Percentiles rank a stretch among this genome's conserved stretches.
Evolutionary conservation across 2,113 vertebrate species (phyloP).

Genomic region (Sebastes fasciatus): DNA sequence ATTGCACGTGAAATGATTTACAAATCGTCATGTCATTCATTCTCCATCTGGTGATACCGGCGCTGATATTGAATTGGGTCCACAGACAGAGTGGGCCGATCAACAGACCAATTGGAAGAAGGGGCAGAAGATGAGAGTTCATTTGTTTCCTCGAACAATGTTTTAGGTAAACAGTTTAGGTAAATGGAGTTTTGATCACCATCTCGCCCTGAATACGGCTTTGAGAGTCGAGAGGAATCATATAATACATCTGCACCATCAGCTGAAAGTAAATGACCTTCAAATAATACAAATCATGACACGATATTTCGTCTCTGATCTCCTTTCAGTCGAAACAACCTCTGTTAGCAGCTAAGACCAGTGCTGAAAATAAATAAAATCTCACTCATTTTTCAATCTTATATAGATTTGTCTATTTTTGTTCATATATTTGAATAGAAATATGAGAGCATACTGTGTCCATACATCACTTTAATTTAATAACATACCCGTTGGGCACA

Average conservation of each 20-base stretch:
- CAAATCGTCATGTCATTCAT: too few species aligned
- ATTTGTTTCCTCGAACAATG: too few species aligned
- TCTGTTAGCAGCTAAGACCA: background rate
- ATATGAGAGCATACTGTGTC: background rate
- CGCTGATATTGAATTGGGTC: too few species aligned
- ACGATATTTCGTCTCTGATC: background rate
- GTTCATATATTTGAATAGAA: background rate
- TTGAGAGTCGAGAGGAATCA: background rate
- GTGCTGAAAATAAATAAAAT: background rate
- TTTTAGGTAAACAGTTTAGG: too few species aligned
- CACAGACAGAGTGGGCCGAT: too few species aligned
- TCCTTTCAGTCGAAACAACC: background rate
- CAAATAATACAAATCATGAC: conserved; percentile 2
- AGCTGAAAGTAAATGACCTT: background rate
- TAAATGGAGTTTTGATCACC: too few species aligned
- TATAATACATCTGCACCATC: background rate
- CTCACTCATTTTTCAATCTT: background rate
- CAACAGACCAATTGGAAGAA: too few species aligned
- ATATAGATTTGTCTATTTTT: background rate
- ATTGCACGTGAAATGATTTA: too few species aligned
- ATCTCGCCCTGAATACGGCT: too few species aligned
- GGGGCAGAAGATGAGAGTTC: too few species aligned
- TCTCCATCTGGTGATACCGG: too few species aligned
- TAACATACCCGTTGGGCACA: background rate
- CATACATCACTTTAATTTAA: background rate